Conservation (phyloP, 1,140 invertebrate species). For the Drosophila simulans region DNA sequence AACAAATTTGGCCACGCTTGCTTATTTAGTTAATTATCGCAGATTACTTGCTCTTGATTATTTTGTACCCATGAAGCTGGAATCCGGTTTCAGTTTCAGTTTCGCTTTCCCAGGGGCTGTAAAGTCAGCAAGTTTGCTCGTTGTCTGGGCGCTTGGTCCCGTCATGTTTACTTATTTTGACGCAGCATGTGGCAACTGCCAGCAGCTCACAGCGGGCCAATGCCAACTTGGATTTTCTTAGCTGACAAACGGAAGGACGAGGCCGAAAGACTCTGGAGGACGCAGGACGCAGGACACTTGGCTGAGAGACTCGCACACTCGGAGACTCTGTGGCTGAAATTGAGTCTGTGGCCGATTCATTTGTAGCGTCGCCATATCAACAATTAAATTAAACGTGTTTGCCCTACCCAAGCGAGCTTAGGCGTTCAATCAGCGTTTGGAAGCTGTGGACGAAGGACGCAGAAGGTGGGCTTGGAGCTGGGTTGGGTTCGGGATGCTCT, state of each 20-base stretch:
- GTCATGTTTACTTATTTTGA: conserved; percentile 81
- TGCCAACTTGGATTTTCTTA: conserved; percentile 76
- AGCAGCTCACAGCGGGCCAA: conserved; percentile 66
- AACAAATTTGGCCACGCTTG: conserved; percentile 77
- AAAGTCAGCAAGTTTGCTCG: conserved; percentile 74
- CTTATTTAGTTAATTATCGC: conserved; percentile 81
- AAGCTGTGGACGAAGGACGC: conserved; percentile 4
- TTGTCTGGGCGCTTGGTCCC: conserved; percentile 39
- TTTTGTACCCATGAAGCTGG: conserved; percentile 60
- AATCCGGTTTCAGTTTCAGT: conserved; percentile 2
- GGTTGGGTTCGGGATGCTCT: conserved; percentile 4
- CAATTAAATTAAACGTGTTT: conserved; percentile 82
- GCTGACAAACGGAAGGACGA: conserved; percentile 47
- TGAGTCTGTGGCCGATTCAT: conserved; percentile 61
- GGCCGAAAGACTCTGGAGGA: neutral
- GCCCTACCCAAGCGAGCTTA: conserved; percentile 71
- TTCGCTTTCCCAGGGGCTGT: conserved; percentile 41
- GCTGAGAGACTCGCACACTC: neutral
- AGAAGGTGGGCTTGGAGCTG: neutral
- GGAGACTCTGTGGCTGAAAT: conserved; percentile 1
- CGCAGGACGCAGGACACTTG: conserved; percentile 11
- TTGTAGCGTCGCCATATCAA: conserved; percentile 78
- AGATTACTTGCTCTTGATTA: conserved; percentile 81
- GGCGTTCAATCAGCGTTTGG: conserved; percentile 69
- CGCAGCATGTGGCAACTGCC: conserved; percentile 71